phyloP scores from a whole-genome alignment of 2,888 invertebrate species.

The Drosophila buzzatii region DNA sequence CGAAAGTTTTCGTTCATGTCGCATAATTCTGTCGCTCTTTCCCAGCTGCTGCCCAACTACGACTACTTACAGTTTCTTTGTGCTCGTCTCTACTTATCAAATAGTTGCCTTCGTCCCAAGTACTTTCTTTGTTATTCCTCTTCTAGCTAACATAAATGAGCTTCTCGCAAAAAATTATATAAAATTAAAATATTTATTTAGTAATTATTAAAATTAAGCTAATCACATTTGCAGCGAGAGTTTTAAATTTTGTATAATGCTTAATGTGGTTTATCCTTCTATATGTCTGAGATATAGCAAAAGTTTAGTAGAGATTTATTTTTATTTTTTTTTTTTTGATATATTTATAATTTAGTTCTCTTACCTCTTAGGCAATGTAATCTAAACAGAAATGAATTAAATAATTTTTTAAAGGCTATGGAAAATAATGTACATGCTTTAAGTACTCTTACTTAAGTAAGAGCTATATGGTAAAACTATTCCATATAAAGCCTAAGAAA shows the following conservation, averaged over 20 bases:
- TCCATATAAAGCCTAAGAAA: too few relatives aligned
- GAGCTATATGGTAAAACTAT: too few relatives aligned
- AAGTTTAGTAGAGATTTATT: too few relatives aligned
- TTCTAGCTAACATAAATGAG: background rate
- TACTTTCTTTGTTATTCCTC: background rate
- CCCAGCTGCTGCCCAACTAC: constrained; percentile 6
- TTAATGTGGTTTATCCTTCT: too few relatives aligned
- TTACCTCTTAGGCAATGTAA: too few relatives aligned
- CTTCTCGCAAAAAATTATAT: background rate
- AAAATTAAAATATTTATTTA: background rate
- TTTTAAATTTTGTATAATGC: background rate
- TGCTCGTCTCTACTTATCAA: constrained; percentile 19
- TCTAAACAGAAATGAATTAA: too few relatives aligned
- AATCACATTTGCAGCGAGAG: background rate
- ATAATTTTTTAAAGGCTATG: too few relatives aligned
- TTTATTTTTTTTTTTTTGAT: too few relatives aligned
- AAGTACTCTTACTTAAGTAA: too few relatives aligned
- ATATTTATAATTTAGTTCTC: too few relatives aligned
- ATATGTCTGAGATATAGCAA: too few relatives aligned
- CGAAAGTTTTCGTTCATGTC: constrained; percentile 59
- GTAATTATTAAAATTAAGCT: constrained; percentile 1
- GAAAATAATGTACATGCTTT: too few relatives aligned
- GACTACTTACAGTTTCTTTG: constrained; percentile 24
- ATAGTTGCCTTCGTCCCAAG: constrained; percentile 16
- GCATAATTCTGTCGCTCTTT: constrained; percentile 53